Base-by-base conservation (phyloP, 2,888 invertebrate species). In the Smittia sp. region DNA sequence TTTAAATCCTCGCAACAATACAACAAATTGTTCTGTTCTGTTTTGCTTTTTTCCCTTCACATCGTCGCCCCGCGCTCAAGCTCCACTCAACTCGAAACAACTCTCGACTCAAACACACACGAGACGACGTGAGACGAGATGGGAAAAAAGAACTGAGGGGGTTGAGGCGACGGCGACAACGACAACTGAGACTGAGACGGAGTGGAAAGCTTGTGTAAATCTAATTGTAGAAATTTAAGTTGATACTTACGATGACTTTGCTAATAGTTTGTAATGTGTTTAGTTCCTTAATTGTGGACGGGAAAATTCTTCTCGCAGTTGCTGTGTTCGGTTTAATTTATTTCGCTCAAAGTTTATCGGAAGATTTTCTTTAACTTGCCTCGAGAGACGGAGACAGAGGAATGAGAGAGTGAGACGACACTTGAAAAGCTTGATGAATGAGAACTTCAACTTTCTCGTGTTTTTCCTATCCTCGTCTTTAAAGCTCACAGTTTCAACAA, bases 201-300 rank as follows among this genome's bases (percentile, higher is more conserved):
- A 67, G 67, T 27, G n/a, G 32, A 67, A 67, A 65, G 25, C 15
- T 65, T 65, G 27, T 39, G 20, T 39, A 67, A 39, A 39, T 67
- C 39, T 39, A 67, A 67, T 63, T 67, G 67, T 38, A 13, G 38
- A 67, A 67, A 67, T 20, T 38, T 39, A 66, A 66, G 39, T 15
- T 38, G 25, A 58, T 72, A 72, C 72, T 72, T 72, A 72, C 72
- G 72, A 72, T 72, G 72, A 72, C 72, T 72, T 72, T 72, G 62
- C 62, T 72, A 72, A 72, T 72, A 72, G 72, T 72, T 72, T 72
- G 72, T 72, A 72, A 72, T 72, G 72, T 81, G 80, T 81, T 80
- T 78, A 81, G 81, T 78, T 81, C 81, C 79, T 82, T 82, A 78
- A 82, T 79, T 78, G 82, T 80, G 79, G 81, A 82, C 76, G 79